Conservation (phyloP, 2,797 vertebrate genomes). For the Neomorphus geoffroyi region DNA sequence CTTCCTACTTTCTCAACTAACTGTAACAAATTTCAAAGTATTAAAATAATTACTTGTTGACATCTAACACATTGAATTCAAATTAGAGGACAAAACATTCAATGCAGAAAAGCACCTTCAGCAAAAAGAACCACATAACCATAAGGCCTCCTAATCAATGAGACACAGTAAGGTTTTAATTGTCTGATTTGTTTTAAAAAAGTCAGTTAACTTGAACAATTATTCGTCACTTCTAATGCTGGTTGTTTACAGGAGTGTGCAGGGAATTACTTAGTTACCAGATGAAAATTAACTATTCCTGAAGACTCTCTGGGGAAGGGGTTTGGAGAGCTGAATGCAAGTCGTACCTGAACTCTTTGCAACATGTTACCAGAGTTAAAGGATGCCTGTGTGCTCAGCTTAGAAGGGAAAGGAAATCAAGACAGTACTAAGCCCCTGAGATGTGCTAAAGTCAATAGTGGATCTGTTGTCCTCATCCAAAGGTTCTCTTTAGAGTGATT, state of each 20-base stretch:
- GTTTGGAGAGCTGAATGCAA: background rate
- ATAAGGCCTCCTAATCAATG: background rate
- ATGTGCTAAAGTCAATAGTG: background rate
- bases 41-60: background rate
- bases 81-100: background rate
- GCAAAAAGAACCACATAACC: constrained; percentile 29
- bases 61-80: background rate
- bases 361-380: background rate
- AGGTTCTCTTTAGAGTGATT: background rate
- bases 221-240: background rate
- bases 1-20: background rate
- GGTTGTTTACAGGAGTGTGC: background rate
- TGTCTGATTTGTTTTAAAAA: background rate
- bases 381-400: background rate
- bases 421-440: background rate
- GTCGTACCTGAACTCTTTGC: background rate
- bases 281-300: background rate
- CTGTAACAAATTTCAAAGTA: background rate
- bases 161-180: constrained; percentile 1
- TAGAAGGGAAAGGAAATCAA: background rate
- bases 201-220: background rate
- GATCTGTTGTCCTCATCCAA: background rate
- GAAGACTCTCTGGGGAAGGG: background rate
- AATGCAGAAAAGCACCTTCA: background rate
- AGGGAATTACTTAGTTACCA: background rate